Percentiles rank a stretch among this genome's conserved stretches.
phyloP scores from a whole-genome alignment of 1,140 invertebrate genomes.

The Sycobia sp. region DNA sequence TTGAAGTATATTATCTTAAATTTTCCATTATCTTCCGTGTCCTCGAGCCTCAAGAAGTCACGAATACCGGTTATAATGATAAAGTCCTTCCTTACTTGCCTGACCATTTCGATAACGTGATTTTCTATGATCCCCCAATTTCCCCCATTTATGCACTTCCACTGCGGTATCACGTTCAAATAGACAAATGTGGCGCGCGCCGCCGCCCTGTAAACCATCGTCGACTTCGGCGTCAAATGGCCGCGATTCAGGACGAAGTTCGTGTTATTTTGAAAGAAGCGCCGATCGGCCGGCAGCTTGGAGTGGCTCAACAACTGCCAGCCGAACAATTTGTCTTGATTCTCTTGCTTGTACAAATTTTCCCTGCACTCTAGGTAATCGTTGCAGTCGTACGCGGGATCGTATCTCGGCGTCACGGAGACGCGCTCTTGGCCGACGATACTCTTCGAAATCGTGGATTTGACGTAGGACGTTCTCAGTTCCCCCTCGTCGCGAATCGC shows the following conservation, averaged over 20 bases:
- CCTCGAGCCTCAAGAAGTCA: slow-evolving; percentile 55
- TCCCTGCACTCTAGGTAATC: no score
- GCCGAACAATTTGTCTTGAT: no score
- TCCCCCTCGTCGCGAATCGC: no score
- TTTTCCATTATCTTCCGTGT: slow-evolving; percentile 47
- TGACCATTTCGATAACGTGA: slow-evolving; percentile 37
- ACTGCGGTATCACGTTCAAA: background rate
- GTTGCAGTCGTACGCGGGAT: no score
- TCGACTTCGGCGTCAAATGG: background rate
- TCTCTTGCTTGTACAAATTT: no score
- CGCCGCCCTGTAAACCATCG: background rate
- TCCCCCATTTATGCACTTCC: background rate
- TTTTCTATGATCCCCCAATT: slow-evolving; percentile 42
- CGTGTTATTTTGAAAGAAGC: background rate
- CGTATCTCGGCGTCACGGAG: no score
- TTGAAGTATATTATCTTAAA: slow-evolving; percentile 57
- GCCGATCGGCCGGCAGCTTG: no score
- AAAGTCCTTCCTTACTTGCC: slow-evolving; percentile 44
- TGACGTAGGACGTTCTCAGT: no score
- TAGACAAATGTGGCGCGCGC: background rate
- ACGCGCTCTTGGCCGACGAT: no score
- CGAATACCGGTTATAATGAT: slow-evolving; percentile 63
- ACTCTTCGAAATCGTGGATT: no score
- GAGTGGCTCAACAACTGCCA: no score
- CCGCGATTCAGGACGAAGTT: background rate